phyloP scores from a whole-genome alignment of 2,888 invertebrate species.

The Drosophila neotestacea region DNA sequence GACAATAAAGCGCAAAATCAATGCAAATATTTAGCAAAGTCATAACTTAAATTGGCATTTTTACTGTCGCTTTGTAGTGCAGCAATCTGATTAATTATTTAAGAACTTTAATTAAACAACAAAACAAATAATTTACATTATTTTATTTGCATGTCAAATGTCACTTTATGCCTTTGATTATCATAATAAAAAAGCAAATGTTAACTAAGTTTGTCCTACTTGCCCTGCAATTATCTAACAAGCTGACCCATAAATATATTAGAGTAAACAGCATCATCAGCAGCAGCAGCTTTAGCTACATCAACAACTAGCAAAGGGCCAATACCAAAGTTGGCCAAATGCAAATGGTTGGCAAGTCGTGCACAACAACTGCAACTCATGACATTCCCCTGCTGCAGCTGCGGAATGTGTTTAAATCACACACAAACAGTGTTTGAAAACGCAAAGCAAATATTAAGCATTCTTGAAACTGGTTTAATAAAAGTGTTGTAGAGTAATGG shows the following conservation, averaged over 20 bases:
- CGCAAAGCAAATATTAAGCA: slow-evolving; percentile 38
- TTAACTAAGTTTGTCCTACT: background rate
- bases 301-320: slow-evolving; percentile 5
- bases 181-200: background rate
- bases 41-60: slow-evolving; percentile 19
- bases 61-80: background rate
- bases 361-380: slow-evolving; percentile 26
- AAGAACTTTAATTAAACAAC: slow-evolving; percentile 3
- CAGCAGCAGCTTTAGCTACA: background rate
- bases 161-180: slow-evolving; percentile 4
- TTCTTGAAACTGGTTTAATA: slow-evolving; percentile 37
- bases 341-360: slow-evolving; percentile 62
- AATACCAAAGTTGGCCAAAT: slow-evolving; percentile 51
- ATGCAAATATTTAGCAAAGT: slow-evolving; percentile 30
- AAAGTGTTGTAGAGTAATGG: no score
- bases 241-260: no score
- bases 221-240: no score
- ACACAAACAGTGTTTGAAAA: slow-evolving; percentile 26
- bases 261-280: background rate
- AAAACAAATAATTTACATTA: slow-evolving; percentile 13
- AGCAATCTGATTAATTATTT: slow-evolving; percentile 16
- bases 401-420: slow-evolving; percentile 1
- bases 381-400: background rate
- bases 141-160: slow-evolving; percentile 16
- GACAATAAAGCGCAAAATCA: slow-evolving; percentile 42